Conservation (phyloP, 2,797 vertebrate species). For the Xerus rutilus region DNA sequence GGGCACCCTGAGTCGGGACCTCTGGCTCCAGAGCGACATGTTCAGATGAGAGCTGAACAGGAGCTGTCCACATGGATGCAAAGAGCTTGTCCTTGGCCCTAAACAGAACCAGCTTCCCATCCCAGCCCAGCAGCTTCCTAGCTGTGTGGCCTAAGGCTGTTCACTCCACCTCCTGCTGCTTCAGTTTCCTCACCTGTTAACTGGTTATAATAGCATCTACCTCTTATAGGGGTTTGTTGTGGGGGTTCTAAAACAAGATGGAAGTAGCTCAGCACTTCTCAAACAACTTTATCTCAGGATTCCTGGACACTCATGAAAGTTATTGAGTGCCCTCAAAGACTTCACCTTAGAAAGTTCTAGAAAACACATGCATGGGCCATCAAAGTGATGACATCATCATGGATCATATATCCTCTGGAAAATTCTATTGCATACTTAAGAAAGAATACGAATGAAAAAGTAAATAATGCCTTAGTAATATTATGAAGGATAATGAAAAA, state of each 20-base stretch:
- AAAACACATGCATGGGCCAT: background rate
- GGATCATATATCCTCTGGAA: background rate
- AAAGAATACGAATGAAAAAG: background rate
- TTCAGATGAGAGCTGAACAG: background rate
- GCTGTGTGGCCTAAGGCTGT: background rate
- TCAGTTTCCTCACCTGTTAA: background rate
- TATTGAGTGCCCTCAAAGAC: background rate
- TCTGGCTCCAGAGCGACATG: background rate
- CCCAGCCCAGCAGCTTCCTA: background rate
- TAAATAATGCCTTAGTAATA: background rate
- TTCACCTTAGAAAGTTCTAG: slow-evolving; percentile 6
- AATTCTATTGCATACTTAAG: background rate
- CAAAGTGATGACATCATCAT: background rate
- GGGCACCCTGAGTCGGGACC: background rate
- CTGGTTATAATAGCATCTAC: too few relatives aligned
- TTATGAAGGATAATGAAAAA: background rate
- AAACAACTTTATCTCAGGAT: background rate
- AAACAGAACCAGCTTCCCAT: background rate
- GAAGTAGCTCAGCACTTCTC: background rate
- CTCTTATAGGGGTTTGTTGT: background rate
- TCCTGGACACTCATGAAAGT: background rate
- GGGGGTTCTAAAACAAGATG: background rate
- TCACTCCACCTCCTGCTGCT: background rate
- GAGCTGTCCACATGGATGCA: accelerated
- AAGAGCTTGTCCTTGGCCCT: background rate